phyloP scores from a whole-genome alignment of 2,797 vertebrate genomes.

The Anguilla pacifica region DNA sequence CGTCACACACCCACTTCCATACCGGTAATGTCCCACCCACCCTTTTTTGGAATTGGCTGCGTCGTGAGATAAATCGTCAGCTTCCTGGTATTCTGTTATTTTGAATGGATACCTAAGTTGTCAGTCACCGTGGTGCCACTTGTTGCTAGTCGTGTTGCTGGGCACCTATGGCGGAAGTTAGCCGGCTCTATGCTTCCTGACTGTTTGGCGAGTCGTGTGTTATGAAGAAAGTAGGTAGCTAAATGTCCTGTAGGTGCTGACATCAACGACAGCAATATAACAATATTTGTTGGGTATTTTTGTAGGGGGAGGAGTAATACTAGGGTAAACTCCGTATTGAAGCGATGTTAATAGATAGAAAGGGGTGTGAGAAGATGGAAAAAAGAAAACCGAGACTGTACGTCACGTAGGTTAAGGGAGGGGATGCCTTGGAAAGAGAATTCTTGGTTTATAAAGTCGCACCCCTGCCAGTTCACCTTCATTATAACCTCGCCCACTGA shows the following conservation, averaged over 20 bases:
- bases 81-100: constrained; percentile 29
- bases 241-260: neutral
- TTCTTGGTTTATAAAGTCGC: constrained; percentile 18
- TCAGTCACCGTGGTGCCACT: constrained; percentile 70
- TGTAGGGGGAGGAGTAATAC: neutral
- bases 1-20: constrained; percentile 4
- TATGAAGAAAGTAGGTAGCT: neutral
- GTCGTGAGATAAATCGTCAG: constrained; percentile 54
- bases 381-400: constrained; percentile 25
- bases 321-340: neutral
- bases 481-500: constrained; percentile 28
- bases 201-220: constrained; percentile 45
- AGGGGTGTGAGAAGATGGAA: neutral
- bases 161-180: constrained; percentile 72
- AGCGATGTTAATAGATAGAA: neutral
- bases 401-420: constrained; percentile 32
- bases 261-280: neutral
- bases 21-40: constrained; percentile 28
- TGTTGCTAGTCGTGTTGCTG: constrained; percentile 83
- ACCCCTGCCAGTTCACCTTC: constrained; percentile 25
- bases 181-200: constrained; percentile 57
- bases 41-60: constrained; percentile 59
- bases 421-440: constrained; percentile 21
- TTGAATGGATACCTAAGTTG: constrained; percentile 50
- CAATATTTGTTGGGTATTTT: constrained; percentile 26